These are phyloP conservation scores for Lepus oiostolus DNA, from an alignment of 2,797 vertebrate genomes.

Conservation along the genomic window DNA sequence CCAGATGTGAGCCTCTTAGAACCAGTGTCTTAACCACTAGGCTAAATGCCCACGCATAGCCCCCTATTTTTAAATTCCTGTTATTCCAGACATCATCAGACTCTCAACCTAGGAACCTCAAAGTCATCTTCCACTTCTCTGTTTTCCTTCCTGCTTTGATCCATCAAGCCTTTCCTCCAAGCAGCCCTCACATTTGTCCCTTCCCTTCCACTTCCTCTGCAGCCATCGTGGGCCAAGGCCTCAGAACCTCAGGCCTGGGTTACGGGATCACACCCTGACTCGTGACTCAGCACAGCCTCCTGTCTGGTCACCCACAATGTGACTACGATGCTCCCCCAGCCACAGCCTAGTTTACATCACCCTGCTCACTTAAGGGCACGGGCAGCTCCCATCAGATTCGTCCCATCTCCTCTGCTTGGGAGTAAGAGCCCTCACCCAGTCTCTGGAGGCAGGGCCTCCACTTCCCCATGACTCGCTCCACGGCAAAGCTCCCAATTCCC, in stretches of 20 bases:
- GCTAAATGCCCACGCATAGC: too few relatives aligned
- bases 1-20: too few relatives aligned
- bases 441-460: rapidly evolving
- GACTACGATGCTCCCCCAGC: not conserved
- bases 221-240: rapidly evolving
- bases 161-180: not conserved
- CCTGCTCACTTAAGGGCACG: rapidly evolving
- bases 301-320: rapidly evolving
- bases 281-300: not conserved
- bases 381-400: not conserved
- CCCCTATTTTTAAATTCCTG: not conserved
- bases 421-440: not conserved
- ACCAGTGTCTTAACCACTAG: too few relatives aligned
- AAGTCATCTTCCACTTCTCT: not conserved
- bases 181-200: too few relatives aligned
- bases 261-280: not conserved
- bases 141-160: not conserved
- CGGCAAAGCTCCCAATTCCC: not conserved
- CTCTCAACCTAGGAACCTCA: not conserved
- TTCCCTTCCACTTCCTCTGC: not conserved
- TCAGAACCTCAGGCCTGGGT: not conserved
- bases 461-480: not conserved
- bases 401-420: not conserved
- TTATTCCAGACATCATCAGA: not conserved
- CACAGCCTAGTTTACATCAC: rapidly evolving